Conservation (phyloP, 2,113 vertebrate species). For the Condylura cristata region DNA sequence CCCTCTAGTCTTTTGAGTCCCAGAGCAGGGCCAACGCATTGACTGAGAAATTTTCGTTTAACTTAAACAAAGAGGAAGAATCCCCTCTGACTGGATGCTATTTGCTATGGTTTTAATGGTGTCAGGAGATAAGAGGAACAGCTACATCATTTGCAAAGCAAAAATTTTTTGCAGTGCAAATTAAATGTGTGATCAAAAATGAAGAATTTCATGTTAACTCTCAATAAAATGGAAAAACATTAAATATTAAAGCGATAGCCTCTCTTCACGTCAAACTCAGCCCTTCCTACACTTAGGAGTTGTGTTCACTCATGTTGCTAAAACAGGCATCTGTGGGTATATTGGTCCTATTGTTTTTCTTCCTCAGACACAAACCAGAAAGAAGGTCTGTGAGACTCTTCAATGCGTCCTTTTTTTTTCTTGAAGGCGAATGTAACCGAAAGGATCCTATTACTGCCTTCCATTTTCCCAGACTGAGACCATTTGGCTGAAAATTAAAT, state of each 20-base stretch:
- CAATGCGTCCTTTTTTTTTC: not conserved
- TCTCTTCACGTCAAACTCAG: not conserved
- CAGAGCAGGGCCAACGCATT: not conserved
- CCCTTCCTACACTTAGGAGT: not conserved
- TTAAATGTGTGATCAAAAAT: not conserved
- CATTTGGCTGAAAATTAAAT: not conserved
- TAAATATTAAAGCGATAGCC: not conserved
- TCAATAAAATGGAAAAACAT: too few relatives aligned
- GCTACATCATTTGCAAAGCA: not conserved
- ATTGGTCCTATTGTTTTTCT: not conserved
- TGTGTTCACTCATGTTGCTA: not conserved
- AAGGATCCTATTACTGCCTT: not conserved
- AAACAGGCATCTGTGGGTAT: too few relatives aligned
- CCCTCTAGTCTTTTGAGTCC: not conserved
- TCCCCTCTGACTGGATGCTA: not conserved
- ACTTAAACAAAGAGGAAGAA: not conserved
- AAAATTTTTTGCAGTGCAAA: too few relatives aligned
- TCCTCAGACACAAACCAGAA: not conserved
- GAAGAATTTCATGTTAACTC: not conserved
- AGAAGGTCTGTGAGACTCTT: not conserved
- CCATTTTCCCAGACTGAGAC: not conserved
- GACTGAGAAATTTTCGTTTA: not conserved
- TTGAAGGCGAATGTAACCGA: not conserved
- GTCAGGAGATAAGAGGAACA: not conserved
- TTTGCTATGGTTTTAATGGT: not conserved